Evolutionary conservation across 2,113 vertebrate genomes (phyloP), one percentile per base, ranked within the genome.

Genomic region (human (Homo sapiens)): DNA sequence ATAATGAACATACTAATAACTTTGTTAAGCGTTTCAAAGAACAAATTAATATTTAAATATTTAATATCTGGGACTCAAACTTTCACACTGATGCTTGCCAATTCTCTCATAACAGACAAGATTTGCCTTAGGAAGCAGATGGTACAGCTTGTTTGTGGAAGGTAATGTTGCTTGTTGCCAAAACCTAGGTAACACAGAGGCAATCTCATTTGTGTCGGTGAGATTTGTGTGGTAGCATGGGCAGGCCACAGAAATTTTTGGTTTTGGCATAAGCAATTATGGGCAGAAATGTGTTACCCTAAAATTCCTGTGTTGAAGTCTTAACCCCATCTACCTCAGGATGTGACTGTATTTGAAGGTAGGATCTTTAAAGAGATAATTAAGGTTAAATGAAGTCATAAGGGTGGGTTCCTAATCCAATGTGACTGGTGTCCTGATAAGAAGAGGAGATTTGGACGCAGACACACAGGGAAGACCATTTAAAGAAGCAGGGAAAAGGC

Each of bases 41-140:
- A 86, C 23, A 94, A 86, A 96, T 87, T 94, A 97, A 93, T 97
- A 97, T 97, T 96, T 80, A 96, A 97, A 91, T 94, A 97, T 96
- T 96, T 96, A 95, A 86, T 96, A 94, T 96, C 64, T 95, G 89
- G 27, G 96, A 94, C 61, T 68, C 86, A 93, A 93, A 92, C 72
- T 94, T 97, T 96, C 55, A 17, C 61, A 73, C 79, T 55, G 22
- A 66, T 78, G 72, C 52, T 97, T 97, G 81, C 91, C 96, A 97
- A 17, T 95, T 96, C 20, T 70, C 45, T 92, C 59, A 12, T 43
- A 97, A 75, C 20, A 95, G 43, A 86, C 35, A 94, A 93, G 79
- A 40, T 27, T 81, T 93, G 64, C 59, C 59, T 89, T 72, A 89
- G 38, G 88, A 94, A 95, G 82, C 82, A 98, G 86, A 92, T 89